Evolutionary conservation across 2,113 vertebrate species (phyloP).

Genomic region (Camelus bactrianus): DNA sequence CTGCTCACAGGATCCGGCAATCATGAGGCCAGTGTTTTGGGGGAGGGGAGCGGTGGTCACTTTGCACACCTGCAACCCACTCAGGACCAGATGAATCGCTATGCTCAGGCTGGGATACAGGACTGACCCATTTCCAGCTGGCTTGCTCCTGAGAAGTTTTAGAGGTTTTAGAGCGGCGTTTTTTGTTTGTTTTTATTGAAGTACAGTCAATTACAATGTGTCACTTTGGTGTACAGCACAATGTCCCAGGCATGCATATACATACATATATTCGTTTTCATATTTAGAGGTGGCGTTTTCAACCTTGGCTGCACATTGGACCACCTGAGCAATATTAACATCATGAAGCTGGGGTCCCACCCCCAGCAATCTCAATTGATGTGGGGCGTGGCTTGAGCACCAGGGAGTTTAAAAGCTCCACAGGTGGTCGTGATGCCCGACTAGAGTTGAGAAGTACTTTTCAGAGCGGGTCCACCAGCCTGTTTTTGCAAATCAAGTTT

Average conservation of each 20-base stretch:
- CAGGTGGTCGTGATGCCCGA: not conserved
- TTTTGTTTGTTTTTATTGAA: too few relatives aligned
- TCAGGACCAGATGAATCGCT: not conserved
- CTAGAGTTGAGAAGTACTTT: not conserved
- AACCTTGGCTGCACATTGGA: not conserved
- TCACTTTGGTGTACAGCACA: too few relatives aligned
- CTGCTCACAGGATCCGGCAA: not conserved
- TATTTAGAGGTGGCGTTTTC: not conserved
- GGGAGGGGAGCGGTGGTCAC: not conserved
- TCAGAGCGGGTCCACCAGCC: not conserved
- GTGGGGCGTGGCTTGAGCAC: not conserved
- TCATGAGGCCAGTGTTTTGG: not conserved
- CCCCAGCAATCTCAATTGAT: not conserved
- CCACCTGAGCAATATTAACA: not conserved
- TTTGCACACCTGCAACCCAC: not conserved
- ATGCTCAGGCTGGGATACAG: not conserved
- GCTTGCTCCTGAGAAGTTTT: not conserved
- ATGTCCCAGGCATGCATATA: too few relatives aligned
- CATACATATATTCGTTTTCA: too few relatives aligned
- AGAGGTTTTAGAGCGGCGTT: not conserved
- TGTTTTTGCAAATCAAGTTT: conserved; percentile 45
- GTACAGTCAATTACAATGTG: too few relatives aligned
- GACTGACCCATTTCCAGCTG: not conserved
- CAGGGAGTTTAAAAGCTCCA: not conserved
- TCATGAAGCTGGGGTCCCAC: too few relatives aligned